These are phyloP conservation scores for Chrysogorgia sp. DNA, from an alignment of 92 coral and sea anemone species.

Conservation along the genomic window DNA sequence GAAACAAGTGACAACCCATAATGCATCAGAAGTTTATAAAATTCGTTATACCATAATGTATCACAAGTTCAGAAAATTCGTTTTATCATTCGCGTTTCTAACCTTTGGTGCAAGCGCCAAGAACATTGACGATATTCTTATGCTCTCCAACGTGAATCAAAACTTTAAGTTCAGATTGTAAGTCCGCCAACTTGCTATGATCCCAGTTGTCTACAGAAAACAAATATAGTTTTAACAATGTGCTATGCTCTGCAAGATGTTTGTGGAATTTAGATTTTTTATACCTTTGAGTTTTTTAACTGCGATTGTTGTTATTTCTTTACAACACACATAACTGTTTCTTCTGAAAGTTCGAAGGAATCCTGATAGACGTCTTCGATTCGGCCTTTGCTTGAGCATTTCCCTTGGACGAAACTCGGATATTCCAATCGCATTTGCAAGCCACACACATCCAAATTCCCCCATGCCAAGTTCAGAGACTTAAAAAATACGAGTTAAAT, in stretches of 20 bases:
- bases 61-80: too few relatives aligned
- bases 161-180: slow-evolving; percentile 83
- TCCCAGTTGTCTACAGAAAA: slow-evolving; percentile 69
- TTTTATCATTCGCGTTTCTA: background rate
- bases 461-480: slow-evolving; percentile 77
- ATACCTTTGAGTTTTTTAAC: slow-evolving; percentile 87
- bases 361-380: slow-evolving; percentile 69
- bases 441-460: slow-evolving; percentile 88
- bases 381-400: slow-evolving; percentile 57
- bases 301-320: slow-evolving; percentile 68
- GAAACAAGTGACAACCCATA: too few relatives aligned
- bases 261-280: background rate
- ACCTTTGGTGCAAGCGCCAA: slow-evolving; percentile 91
- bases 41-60: too few relatives aligned
- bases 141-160: slow-evolving; percentile 85
- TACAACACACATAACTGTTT: slow-evolving; percentile 41
- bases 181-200: slow-evolving; percentile 67
- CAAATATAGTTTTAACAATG: background rate
- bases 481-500: background rate
- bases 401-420: slow-evolving; percentile 72
- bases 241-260: background rate
- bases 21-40: too few relatives aligned
- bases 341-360: slow-evolving; percentile 52
- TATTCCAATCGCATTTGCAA: slow-evolving; percentile 93
- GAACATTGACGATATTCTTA: slow-evolving; percentile 81